Conservation (phyloP, 2,113 vertebrate species). For the Steatornis caripensis region DNA sequence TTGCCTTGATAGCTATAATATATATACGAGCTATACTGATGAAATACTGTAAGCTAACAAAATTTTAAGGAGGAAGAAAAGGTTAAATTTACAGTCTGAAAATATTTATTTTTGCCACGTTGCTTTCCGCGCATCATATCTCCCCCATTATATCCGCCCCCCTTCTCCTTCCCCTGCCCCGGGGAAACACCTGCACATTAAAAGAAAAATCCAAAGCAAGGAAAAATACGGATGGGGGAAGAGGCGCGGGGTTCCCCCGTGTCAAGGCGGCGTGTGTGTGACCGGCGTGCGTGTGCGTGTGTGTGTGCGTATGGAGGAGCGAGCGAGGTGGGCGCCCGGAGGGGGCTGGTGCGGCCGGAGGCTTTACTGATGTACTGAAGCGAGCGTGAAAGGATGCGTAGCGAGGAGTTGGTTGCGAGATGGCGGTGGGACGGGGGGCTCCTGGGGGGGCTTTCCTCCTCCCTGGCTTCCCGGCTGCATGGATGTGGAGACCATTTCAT, state of each 20-base stretch:
- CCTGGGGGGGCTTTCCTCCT: neutral
- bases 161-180: neutral
- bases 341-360: neutral
- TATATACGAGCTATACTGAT: slow-evolving; percentile 76
- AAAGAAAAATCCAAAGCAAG: slow-evolving; percentile 11
- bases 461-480: neutral
- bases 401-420: neutral
- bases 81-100: slow-evolving; percentile 81
- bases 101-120: slow-evolving; percentile 88
- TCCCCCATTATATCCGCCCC: slow-evolving; percentile 5
- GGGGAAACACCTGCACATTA: slow-evolving; percentile 27
- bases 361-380: neutral
- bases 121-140: slow-evolving; percentile 74
- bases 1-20: slow-evolving; percentile 83
- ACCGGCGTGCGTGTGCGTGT: neutral
- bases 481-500: slow-evolving; percentile 7
- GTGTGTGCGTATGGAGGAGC: neutral
- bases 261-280: neutral
- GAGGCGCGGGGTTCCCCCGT: neutral
- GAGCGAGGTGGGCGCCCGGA: neutral
- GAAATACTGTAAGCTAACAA: slow-evolving; percentile 86
- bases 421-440: neutral
- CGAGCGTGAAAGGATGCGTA: neutral
- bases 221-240: slow-evolving; percentile 3
- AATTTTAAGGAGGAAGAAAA: slow-evolving; percentile 74